Evolutionary conservation across 92 coral and sea anemone species (phyloP), one percentile per base, ranked within the genome.

Genomic region (Epizoanthus illoricatus): DNA sequence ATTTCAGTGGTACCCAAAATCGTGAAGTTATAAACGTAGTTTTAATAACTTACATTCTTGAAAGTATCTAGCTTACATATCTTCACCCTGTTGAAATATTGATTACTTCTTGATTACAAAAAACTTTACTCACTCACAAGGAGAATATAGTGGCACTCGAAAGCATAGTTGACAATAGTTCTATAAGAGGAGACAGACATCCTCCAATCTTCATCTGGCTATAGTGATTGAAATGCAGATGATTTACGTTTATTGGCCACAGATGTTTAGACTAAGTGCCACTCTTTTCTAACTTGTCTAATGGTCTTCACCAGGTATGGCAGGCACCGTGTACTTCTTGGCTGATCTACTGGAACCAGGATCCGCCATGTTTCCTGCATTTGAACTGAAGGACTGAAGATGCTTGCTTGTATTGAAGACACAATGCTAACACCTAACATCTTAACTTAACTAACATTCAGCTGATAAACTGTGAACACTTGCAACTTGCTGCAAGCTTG

Each of bases 301-400:
- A 68, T 7, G 23, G 23, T 36, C 17, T 52, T 42, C 52, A 41
- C 58, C 57, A 97, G 99, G 99, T 74, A 92, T 97, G 94, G 99
- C 99, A 52, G 99, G 99, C 5, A 94, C 99, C 36, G 89, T 97
- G 71, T 94, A 93, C 79, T 97, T 93, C 91, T 82, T 94, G 84
- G 92, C 93, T 16, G 99, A 96, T 69, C 80, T 96, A 18, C 83
- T 93, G 52, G 75, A 88, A 39, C 99, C 98, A 6, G 89, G 90
- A 41, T 71, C 87, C 18, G 85, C 99, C 23, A 73, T 81, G 54
- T 96, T 96, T 39, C 99, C 99, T 63, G 99, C 97, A 11, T 96
- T 93, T 87, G 98, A 96, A 90, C 78, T 91, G 57, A 74, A 64
- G 28, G 73, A 62, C 28, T 89, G 56, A 52, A 13, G 56, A 52